phyloP scores from a whole-genome alignment of 2,888 invertebrate genomes.

The Drosophila colorata region DNA sequence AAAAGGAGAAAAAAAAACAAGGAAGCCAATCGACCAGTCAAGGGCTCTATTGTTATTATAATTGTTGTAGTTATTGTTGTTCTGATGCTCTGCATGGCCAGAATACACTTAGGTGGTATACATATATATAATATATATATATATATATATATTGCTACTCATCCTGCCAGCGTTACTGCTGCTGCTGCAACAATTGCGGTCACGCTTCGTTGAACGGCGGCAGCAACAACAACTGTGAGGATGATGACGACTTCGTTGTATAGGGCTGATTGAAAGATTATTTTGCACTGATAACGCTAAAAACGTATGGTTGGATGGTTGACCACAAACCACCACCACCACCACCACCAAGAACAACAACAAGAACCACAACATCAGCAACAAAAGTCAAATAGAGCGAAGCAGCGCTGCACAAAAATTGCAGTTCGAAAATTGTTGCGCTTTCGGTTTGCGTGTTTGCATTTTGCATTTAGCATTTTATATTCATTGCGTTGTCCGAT shows the following conservation, averaged over 20 bases:
- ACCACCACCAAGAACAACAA: slow-evolving; percentile 17
- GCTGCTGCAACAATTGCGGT: slow-evolving; percentile 73
- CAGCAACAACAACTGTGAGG: slow-evolving; percentile 46
- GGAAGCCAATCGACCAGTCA: slow-evolving; percentile 49
- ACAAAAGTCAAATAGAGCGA: slow-evolving; percentile 76
- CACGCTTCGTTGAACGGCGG: slow-evolving; percentile 74
- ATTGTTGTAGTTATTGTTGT: slow-evolving; percentile 18
- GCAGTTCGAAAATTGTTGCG: slow-evolving; percentile 78
- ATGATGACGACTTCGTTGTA: slow-evolving; percentile 44
- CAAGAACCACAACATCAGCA: slow-evolving; percentile 28
- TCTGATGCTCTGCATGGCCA: slow-evolving; percentile 15
- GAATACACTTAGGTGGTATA: slow-evolving; percentile 30
- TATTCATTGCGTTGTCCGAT: slow-evolving; percentile 60
- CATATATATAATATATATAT: neutral
- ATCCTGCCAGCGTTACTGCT: slow-evolving; percentile 40
- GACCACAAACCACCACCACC: slow-evolving; percentile 58
- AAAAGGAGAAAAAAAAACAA: slow-evolving; percentile 3
- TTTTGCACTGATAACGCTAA: slow-evolving; percentile 84
- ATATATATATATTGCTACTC: slow-evolving; percentile 44
- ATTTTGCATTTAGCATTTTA: slow-evolving; percentile 60
- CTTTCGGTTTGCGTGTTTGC: slow-evolving; percentile 76
- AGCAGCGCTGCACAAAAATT: slow-evolving; percentile 65
- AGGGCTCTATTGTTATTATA: slow-evolving; percentile 42
- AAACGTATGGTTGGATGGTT: slow-evolving; percentile 77
- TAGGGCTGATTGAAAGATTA: slow-evolving; percentile 82